phyloP scores from a whole-genome alignment of 1,140 invertebrate species.

The Papilio helenus region DNA sequence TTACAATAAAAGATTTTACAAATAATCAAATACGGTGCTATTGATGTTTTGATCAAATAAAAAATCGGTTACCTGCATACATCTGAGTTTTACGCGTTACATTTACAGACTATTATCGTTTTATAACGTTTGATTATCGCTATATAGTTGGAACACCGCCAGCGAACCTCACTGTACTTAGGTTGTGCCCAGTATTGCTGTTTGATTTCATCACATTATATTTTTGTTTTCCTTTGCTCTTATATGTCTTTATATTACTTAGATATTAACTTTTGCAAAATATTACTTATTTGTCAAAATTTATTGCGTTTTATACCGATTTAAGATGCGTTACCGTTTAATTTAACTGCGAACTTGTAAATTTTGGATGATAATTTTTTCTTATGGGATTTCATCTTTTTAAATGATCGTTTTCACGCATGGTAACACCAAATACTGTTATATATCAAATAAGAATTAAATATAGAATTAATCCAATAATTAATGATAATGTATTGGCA shows the following conservation, averaged over 20 bases:
- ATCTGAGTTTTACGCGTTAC: background rate
- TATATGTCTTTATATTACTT: background rate
- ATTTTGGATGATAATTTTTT: background rate
- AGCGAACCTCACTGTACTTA: background rate
- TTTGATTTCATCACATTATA: background rate
- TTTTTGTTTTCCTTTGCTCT: background rate
- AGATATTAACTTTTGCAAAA: no score
- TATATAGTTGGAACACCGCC: background rate
- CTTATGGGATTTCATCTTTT: background rate
- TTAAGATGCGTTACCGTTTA: background rate
- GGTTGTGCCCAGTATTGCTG: background rate
- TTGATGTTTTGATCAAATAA: background rate
- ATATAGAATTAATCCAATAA: background rate
- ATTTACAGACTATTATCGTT: background rate
- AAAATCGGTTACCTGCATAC: background rate
- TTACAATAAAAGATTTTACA: background rate
- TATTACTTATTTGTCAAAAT: no score
- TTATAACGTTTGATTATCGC: background rate
- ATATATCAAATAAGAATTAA: background rate
- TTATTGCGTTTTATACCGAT: no score
- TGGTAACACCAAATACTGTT: background rate
- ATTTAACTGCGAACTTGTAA: background rate
- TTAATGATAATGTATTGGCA: slow-evolving; percentile 1
- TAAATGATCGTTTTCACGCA: background rate
- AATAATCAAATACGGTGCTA: background rate